Conservation (phyloP, 2,888 invertebrate species). For the Mellilla xanthometata region DNA sequence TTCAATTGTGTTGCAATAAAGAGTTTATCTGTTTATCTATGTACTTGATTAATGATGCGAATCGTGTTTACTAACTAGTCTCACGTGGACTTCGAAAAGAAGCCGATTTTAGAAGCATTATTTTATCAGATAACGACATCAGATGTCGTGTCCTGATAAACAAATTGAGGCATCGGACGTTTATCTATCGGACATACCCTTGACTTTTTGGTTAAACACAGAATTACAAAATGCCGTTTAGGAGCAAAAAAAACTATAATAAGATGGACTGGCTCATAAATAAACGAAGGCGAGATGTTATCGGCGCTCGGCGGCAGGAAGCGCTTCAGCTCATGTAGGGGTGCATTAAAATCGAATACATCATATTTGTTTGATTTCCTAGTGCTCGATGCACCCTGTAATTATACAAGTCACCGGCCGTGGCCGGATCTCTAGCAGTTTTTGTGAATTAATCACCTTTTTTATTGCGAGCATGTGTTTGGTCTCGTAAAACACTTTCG, state of each 20-base stretch:
- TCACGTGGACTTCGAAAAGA: not conserved
- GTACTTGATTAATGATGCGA: too few relatives aligned
- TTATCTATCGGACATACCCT: conserved; percentile 62
- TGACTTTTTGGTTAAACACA: conserved; percentile 67
- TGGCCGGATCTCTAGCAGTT: conserved; percentile 72
- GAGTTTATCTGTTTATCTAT: too few relatives aligned
- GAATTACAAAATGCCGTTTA: conserved; percentile 69
- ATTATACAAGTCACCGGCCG: conserved; percentile 80
- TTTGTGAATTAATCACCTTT: conserved; percentile 79
- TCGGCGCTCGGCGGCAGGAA: conserved; percentile 71
- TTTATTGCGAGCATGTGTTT: conserved; percentile 78
- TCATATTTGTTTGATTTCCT: conserved; percentile 84
- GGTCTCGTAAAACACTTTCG: conserved; percentile 75
- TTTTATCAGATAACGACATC: conserved; percentile 5
- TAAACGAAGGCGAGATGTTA: conserved; percentile 73
- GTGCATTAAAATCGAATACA: conserved; percentile 84
- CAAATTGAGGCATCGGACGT: conserved; percentile 53
- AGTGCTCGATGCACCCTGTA: conserved; percentile 80
- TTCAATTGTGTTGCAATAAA: too few relatives aligned
- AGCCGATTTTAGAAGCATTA: not conserved
- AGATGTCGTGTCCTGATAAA: conserved; percentile 31
- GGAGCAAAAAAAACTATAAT: conserved; percentile 35
- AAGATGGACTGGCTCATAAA: conserved; percentile 68
- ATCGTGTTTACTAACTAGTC: too few relatives aligned
- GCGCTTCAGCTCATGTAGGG: conserved; percentile 81